Percentiles rank a stretch among this genome's conserved stretches.
Evolutionary conservation across 2,888 invertebrate genomes (phyloP).

Genomic region (Synergus itoensis): DNA sequence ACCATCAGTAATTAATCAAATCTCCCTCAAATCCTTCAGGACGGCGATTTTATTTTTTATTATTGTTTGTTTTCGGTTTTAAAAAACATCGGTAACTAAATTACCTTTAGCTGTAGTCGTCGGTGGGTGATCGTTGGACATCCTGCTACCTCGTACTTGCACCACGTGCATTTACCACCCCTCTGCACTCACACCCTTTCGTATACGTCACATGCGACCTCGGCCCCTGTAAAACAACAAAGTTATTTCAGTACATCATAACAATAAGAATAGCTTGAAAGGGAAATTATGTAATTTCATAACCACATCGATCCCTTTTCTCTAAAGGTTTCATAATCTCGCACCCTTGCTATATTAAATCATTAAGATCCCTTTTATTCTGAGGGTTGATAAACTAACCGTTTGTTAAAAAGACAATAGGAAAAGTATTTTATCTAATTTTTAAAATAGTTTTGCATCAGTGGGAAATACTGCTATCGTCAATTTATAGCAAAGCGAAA

Average conservation of each 20-base stretch:
- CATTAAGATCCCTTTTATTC: not conserved
- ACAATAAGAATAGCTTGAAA: slow-evolving; percentile 16
- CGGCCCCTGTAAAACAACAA: slow-evolving; percentile 56
- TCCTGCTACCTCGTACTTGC: slow-evolving; percentile 65
- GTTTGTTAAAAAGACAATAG: not conserved
- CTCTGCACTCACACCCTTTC: slow-evolving; percentile 51
- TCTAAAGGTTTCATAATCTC: not conserved
- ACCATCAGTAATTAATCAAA: no score
- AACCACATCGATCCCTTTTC: not conserved
- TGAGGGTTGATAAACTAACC: not conserved
- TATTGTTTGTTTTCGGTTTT: not conserved
- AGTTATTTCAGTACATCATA: slow-evolving; percentile 24
- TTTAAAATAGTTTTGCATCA: not conserved
- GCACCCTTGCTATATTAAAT: not conserved
- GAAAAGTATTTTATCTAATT: not conserved
- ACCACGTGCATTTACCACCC: slow-evolving; percentile 65
- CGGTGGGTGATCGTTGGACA: slow-evolving; percentile 70
- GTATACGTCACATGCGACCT: slow-evolving; percentile 59
- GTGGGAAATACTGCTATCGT: not conserved
- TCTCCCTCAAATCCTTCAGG: no score
- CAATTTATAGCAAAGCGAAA: slow-evolving; percentile 42
- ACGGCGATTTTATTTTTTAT: not conserved
- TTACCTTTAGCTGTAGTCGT: slow-evolving; percentile 64
- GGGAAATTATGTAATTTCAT: not conserved
- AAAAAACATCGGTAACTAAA: not conserved